Evolutionary conservation across 1,140 invertebrate genomes (phyloP), one percentile per base, ranked within the genome.

Genomic region (Drosophila subobscura): DNA sequence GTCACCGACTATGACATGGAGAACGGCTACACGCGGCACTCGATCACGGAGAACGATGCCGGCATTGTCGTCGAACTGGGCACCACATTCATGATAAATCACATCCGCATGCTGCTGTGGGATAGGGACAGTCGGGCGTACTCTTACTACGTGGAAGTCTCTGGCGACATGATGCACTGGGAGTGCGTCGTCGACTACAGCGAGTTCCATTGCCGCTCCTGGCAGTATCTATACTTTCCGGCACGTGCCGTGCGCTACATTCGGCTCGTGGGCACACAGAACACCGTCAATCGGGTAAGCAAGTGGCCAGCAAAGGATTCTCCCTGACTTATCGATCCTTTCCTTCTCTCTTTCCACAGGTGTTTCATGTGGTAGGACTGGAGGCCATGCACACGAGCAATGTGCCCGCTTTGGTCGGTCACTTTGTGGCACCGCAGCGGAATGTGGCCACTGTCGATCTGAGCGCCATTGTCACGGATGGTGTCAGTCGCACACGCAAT

Each of bases 131-230:
- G 95, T 86, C 95, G 98, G 64, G 98, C 97, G 2, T 99, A 99
- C 93, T 98, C 97, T 0, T 99, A 99, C 92, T 99, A 95, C 88
- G 95, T 99, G 65, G 98, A 99, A 92, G 96, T 99, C 8, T 99
- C 97, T 0, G 97, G 99, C 92, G 97, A 99, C 94, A 95, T 97
- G 92, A 96, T 97, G 92, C 96, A 99, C 92, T 99, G 98, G 98
- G 94, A 97, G 55, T 94, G 95, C 61, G 95, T 99, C 29, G 94
- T 99, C 45, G 98, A 99, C 93, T 96, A 99, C 92, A 96, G 96
- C 52, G 93, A 95, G 53, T 99, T 96, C 92, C 95, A 96, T 91
- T 99, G 99, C 90, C 95, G 98, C 54, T 99, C 98, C 14, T 99
- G 97, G 97, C 99, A 99, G 93, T 95, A 95, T 91, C 94, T 99